Conservation (phyloP, 2,888 invertebrate species). For the Hermaeophaga mercurialis region DNA sequence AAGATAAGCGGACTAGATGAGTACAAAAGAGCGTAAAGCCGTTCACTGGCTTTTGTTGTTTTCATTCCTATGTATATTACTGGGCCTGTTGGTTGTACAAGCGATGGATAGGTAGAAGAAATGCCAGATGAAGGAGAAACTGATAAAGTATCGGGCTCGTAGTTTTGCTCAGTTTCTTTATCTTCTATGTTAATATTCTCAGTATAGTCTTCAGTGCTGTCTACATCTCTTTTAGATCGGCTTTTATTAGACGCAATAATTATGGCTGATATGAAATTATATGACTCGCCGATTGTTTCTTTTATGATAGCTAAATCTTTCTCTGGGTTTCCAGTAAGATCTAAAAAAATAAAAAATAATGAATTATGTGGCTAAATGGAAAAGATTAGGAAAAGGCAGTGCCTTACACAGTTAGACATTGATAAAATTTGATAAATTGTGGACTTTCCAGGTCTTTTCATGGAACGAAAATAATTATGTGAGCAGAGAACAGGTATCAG, state of each 20-base stretch:
- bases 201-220: background rate
- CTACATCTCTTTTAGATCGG: constrained; percentile 29
- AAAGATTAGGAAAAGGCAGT: no score
- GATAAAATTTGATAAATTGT: no score
- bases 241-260: constrained; percentile 29
- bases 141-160: no score
- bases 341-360: constrained; percentile 30
- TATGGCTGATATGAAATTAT: constrained; percentile 35
- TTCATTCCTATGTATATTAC: constrained; percentile 48
- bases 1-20: constrained; percentile 49
- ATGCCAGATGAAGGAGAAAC: background rate
- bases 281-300: constrained; percentile 25
- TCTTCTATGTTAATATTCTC: constrained; percentile 20
- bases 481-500: no score
- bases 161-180: background rate
- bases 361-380: no score
- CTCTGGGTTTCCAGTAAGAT: constrained; percentile 35
- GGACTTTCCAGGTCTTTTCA: no score
- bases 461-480: no score
- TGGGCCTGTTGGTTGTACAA: constrained; percentile 38
- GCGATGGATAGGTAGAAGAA: constrained; percentile 15
- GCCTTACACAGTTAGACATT: no score
- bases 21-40: constrained; percentile 47
- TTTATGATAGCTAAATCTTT: constrained; percentile 28
- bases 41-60: constrained; percentile 38